A percentile compares a stretch with the other conserved stretches of the same genome.
phyloP scores from a whole-genome alignment of 2,113 vertebrate genomes.

The Cettia cetti region DNA sequence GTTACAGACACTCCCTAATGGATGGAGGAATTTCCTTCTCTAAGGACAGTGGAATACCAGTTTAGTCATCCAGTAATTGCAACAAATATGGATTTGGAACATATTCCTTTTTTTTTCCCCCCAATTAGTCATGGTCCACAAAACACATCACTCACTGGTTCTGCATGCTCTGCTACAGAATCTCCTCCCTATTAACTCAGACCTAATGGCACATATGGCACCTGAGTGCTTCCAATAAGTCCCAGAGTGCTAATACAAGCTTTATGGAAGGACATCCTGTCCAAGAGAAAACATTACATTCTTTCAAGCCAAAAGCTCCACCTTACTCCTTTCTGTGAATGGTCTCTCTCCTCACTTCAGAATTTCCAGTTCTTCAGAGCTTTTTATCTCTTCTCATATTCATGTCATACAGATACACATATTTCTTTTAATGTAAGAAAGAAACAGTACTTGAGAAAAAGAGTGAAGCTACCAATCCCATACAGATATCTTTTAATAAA shows the following conservation, averaged over 20 bases:
- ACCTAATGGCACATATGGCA: slow-evolving; percentile 14
- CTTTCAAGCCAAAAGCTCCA: slow-evolving; percentile 38
- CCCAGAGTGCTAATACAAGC: slow-evolving; percentile 21
- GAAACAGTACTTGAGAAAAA: background rate
- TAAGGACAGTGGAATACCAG: background rate
- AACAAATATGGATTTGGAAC: slow-evolving; percentile 14
- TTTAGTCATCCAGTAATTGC: slow-evolving; percentile 15
- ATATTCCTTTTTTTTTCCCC: background rate
- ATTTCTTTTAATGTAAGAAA: background rate
- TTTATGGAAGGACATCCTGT: slow-evolving; percentile 8
- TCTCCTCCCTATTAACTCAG: slow-evolving; percentile 38
- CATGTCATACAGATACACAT: background rate
- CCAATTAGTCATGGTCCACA: background rate
- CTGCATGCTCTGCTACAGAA: background rate
- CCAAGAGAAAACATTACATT: slow-evolving; percentile 26
- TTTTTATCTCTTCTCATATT: background rate
- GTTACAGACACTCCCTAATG: slow-evolving; percentile 2
- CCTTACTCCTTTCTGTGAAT: background rate
- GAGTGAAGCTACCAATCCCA: background rate
- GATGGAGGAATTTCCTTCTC: slow-evolving; percentile 30
- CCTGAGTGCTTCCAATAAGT: background rate
- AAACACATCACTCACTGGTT: background rate
- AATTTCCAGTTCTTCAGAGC: background rate
- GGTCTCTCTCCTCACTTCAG: background rate
- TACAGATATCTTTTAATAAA: background rate